A percentile compares a stretch with the other conserved stretches of the same genome.
Evolutionary conservation across 2,888 invertebrate species (phyloP).

Genomic region (Kuschelorhynchus macadamiae): DNA sequence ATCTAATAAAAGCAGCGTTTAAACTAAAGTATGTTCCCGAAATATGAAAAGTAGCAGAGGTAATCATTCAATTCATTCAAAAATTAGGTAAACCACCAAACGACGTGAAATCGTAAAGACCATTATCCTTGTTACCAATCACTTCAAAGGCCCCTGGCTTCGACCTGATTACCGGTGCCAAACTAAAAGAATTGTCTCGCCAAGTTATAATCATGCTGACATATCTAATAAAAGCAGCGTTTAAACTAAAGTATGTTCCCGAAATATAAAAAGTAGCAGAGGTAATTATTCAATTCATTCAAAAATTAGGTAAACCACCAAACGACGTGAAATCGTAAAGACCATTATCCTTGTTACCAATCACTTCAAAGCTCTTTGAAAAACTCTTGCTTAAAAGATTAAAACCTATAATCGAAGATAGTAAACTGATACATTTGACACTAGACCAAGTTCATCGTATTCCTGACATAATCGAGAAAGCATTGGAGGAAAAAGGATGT

Average conservation of each 20-base stretch:
- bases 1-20: constrained; percentile 25
- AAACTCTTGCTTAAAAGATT: no score
- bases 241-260: constrained; percentile 6
- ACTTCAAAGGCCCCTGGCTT: background rate
- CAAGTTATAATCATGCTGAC: background rate
- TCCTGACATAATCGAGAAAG: no score
- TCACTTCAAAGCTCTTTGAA: constrained; percentile 1
- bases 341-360: background rate
- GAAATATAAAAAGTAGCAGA: constrained; percentile 1
- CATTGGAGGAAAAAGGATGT: no score
- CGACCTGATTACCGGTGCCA: background rate
- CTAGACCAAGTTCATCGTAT: no score
- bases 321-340: background rate
- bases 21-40: constrained; percentile 23
- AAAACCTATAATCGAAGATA: no score
- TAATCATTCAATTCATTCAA: no score
- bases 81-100: no score
- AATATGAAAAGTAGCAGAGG: constrained; percentile 1
- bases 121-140: no score
- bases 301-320: background rate
- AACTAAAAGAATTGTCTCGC: background rate
- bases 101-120: no score
- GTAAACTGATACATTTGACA: no score
- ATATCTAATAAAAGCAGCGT: background rate
- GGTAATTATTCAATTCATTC: background rate